phyloP scores from a whole-genome alignment of 2,888 invertebrate genomes.

The Drosophila cognata region DNA sequence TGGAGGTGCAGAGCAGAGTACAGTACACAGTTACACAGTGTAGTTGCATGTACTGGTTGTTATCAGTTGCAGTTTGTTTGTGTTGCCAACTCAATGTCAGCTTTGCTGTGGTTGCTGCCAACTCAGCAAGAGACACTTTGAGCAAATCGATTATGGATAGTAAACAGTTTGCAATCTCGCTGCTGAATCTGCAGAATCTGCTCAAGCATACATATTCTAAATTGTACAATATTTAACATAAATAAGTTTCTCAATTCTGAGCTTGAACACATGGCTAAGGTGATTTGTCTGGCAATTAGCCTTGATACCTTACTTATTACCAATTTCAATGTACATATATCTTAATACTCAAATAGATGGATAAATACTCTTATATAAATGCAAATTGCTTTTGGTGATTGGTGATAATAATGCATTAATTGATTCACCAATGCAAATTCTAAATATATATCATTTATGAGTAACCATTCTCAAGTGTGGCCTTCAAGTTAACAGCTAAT shows the following conservation, averaged over 20 bases:
- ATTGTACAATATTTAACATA: background rate
- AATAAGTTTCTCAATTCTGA: background rate
- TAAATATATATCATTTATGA: background rate
- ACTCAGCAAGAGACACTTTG: conserved; percentile 33
- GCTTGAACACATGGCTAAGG: background rate
- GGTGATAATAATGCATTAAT: background rate
- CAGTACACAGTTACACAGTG: background rate
- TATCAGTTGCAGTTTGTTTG: conserved; percentile 48
- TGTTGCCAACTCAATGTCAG: conserved; percentile 49
- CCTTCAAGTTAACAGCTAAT: background rate
- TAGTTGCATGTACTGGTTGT: conserved; percentile 32
- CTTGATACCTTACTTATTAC: background rate
- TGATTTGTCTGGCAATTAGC: background rate
- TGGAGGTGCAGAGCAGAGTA: background rate
- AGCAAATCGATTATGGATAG: conserved; percentile 22
- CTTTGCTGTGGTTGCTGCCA: conserved; percentile 16
- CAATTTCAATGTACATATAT: background rate
- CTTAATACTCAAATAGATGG: background rate
- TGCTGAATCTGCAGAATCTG: background rate
- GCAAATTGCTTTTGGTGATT: no score
- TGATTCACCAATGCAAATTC: background rate
- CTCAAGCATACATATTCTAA: background rate
- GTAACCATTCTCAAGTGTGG: background rate
- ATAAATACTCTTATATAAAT: background rate
- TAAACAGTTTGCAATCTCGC: conserved; percentile 10